Base-by-base conservation (phyloP, 2,113 vertebrate genomes). In the Motacilla tschutschensis region DNA sequence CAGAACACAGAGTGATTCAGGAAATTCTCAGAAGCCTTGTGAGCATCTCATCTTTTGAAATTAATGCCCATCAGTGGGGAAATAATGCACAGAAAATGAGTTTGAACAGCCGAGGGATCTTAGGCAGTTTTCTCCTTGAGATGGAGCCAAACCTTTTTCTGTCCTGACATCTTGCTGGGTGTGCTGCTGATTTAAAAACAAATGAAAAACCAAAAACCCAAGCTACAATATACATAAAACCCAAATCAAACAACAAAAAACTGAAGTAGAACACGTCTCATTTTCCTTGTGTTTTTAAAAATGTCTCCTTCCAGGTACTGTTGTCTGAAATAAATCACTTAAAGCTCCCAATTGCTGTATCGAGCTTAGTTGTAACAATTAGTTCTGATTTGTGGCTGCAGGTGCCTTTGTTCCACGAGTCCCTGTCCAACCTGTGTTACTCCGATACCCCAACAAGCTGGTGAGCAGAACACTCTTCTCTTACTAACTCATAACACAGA, bases 381-480 rank as follows among this genome's bases (percentile, higher is more conserved):
- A 15, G 7, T 83, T 75, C 17, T 48, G 7, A 57, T 47, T 22
- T 94, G n/a, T 94, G 91, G n/a, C 95, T 95, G 5, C 62, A 99
- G 99, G 99, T 71, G 99, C 99, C 88, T 99, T 99, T 90, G 94
- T 99, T 90, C 98, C 99, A 31, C 97, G 92, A 33, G 98, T 99
- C 69, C 98, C 99, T 8, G 98, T 99, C 43, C 99, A 99, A 59
- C 99, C 99, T 5, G 90, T 99, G 55, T 57, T 99, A n/a, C 96
- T 99, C 47, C 97, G 98, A 58, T 99, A 99, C 70, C 98, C 98
- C 64, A 99, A 99, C 95, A 98, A 81, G 58, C 87, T 98, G 97
- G 99, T 99, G 93, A 97, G 98, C 93, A 44, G 43, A 8, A 9
- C 14, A 4, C 55, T 84, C 20, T 60, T 35, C 51, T 51, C 0